Evolutionary conservation across 2,113 vertebrate genomes (phyloP), one percentile per base, ranked within the genome.

Genomic region (Turdus rufiventris): DNA sequence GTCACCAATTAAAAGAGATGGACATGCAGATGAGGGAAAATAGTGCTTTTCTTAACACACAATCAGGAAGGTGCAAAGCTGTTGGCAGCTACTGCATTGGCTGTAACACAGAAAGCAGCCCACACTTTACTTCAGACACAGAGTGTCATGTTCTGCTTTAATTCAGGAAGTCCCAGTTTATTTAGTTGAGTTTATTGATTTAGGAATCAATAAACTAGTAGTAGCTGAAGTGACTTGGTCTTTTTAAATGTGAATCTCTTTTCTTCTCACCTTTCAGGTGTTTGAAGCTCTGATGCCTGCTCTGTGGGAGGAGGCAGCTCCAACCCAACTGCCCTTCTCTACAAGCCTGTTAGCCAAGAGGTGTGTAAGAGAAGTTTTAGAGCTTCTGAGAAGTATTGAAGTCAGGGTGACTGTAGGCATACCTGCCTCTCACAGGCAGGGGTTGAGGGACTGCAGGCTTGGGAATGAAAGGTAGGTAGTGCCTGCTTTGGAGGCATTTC

Each of bases 1-100:
- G 67, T 95, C 63, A 70, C 73, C 70, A 86, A 47, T 92, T 86
- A 97, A 89, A 33, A 56, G 67, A 89, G 89, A 63, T 5, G 51
- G 53, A 57, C 76, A 62, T 34, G 47, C 60, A 89, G 82, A 70
- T 0, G 2, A 81, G 50, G 88, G 91, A 61, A 74, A 94, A 65
- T 1, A 51, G 18, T 36, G 56, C 8, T 74, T 92, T 88, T 81
- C 51, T 92, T 67, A 67, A 85, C 21, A 85, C 74, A 93, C 50
- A 33, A 91, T 71, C 66, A 81, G 65, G 63, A 58, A 75, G 45
- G n/a, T 18, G 73, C 42, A 90, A 93, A 91, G 43, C 50, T 71
- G 43, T 33, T n/a, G 74, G 89, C 60, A 85, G 20, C 53, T 61
- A 33, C 72, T 40, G n/a, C 2, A 3, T 58, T 18, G 68, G 29